Evolutionary conservation across 2,113 vertebrate genomes (phyloP).

Genomic region (Egretta garzetta): DNA sequence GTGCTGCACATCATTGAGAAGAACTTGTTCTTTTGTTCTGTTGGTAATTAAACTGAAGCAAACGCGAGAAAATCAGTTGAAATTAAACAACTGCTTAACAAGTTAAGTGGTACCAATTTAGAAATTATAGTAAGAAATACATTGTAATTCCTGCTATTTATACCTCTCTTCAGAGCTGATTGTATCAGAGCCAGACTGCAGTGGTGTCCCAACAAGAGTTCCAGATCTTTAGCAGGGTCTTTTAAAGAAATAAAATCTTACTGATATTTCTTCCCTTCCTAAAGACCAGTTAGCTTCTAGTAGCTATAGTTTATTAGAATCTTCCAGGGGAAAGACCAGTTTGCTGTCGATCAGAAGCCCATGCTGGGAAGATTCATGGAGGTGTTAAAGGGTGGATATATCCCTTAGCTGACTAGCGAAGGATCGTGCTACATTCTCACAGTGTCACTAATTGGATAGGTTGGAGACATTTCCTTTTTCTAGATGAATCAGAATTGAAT

Average conservation of each 20-base stretch:
- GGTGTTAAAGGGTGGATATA: not conserved
- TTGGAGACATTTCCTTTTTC: constrained; percentile 32
- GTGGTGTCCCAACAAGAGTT: constrained; percentile 59
- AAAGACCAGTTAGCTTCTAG: not conserved
- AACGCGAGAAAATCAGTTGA: not conserved
- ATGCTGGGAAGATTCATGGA: not conserved
- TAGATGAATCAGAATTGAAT: not conserved
- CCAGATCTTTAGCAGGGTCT: not conserved
- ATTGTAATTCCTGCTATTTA: constrained; percentile 40
- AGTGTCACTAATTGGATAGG: not conserved
- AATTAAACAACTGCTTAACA: constrained; percentile 47
- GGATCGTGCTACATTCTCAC: not conserved
- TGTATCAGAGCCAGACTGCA: constrained; percentile 71
- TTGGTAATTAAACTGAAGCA: constrained; percentile 61
- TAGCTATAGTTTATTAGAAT: not conserved
- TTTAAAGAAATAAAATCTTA: not conserved
- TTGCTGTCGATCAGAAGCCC: not conserved
- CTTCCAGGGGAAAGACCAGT: not conserved
- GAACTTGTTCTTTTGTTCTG: constrained; percentile 69
- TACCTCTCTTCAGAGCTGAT: constrained; percentile 16
- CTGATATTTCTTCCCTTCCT: not conserved
- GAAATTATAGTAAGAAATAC: constrained; percentile 33
- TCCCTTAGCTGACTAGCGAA: not conserved
- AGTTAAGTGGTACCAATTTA: constrained; percentile 26
- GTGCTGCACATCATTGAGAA: constrained; percentile 35